Evolutionary conservation across 2,888 invertebrate species (phyloP), one percentile per base, ranked within the genome.

Genomic region (Lottia gigantea): DNA sequence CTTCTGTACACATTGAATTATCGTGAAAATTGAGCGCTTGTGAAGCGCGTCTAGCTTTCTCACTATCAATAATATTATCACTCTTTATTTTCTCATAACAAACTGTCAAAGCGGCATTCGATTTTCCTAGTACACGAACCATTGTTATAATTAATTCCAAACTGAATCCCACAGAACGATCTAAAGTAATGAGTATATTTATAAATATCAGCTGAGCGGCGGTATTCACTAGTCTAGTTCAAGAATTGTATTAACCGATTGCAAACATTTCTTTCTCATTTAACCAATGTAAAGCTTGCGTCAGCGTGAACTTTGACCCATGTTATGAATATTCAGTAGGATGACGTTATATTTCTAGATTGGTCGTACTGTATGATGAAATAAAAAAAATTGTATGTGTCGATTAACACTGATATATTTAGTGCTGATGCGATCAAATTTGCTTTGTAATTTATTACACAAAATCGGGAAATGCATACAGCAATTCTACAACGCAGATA

Each of bases 221-320:
- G 55, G 40, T 40, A 40, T 55, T 55, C 19, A 55, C 55, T 55
- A 12, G 55, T 23, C 55, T 23, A 19, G 55, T 55, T 23, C 55
- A 55, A 55, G 55, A 55, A 55, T 55, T 23, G 55, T 55, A 55
- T 23, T 55, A 55, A 55, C 19, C 55, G 23, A 55, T 23, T 40
- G 23, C 19, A 55, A 19, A 55, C 55, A 55, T 23, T 23, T 19
- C 55, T 55, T 23, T 19, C 55, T 23, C 23, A 55, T 55, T 55
- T 55, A 55, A 55, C 55, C 55, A 55, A 55, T 55, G 19, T 23
- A 23, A 62, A 46, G 64, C 68, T 68, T 68, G 68, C 68, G 68
- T 68, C 68, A 68, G 46, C 46, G 31, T 63, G 46, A 68, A 46
- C 68, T 64, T 64, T 63, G 55, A 55, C 55, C 55, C 23, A 3